Evolutionary conservation across 2,113 vertebrate genomes (phyloP).

Genomic region (Apus apus): DNA sequence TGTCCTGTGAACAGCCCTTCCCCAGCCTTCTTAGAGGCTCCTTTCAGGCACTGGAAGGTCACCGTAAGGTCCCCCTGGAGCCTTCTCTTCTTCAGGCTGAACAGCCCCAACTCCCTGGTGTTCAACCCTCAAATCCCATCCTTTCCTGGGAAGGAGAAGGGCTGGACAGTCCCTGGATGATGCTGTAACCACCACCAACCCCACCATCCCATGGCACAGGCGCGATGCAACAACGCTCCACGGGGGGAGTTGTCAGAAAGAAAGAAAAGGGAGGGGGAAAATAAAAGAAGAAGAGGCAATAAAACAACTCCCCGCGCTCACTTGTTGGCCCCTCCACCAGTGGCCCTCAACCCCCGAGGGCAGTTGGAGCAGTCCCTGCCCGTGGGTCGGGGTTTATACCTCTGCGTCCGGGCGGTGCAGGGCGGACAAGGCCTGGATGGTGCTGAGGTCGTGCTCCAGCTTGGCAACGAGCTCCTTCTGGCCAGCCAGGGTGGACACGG

Average conservation of each 20-base stretch:
- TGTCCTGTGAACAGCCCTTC: too few relatives aligned
- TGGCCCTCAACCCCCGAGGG: fast-evolving
- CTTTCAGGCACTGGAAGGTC: too few relatives aligned
- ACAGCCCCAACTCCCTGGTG: not conserved
- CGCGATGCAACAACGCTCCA: fast-evolving
- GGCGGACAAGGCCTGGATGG: slow-evolving; percentile 85
- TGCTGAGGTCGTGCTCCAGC: slow-evolving; percentile 94
- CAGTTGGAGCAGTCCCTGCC: fast-evolving
- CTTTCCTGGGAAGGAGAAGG: not conserved
- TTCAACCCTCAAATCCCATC: not conserved
- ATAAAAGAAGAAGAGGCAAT: too few relatives aligned
- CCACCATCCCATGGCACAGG: fast-evolving
- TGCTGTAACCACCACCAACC: not conserved
- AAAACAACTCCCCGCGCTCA: fast-evolving
- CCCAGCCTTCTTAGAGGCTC: too few relatives aligned
- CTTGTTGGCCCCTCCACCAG: not conserved
- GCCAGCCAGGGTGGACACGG: slow-evolving; percentile 75
- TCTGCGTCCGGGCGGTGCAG: slow-evolving; percentile 86
- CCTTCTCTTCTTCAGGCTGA: too few relatives aligned
- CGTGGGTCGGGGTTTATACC: slow-evolving; percentile 37
- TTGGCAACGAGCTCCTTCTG: slow-evolving; percentile 92
- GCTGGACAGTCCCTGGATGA: not conserved
- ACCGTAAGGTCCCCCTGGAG: too few relatives aligned
- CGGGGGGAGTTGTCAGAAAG: not conserved
- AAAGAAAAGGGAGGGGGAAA: too few relatives aligned